Base-by-base conservation (phyloP, 2,888 invertebrate genomes). In the Ichneumoninae sp. region DNA sequence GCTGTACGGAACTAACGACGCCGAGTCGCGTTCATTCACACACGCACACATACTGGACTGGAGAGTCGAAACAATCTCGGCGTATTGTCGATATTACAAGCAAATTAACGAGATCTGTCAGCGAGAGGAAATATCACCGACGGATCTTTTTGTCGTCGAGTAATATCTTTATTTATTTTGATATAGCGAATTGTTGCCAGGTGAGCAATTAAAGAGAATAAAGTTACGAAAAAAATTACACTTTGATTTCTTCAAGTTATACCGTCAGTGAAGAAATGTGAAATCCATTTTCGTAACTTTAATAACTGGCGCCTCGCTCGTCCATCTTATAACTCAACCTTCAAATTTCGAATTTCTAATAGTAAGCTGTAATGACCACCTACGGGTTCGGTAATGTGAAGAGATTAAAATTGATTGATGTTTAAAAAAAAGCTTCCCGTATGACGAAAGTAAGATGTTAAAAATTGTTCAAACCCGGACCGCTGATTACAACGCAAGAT, bases 201-300 rank as follows among this genome's bases (percentile, higher is more conserved):
- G 44, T 3, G 44, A 13, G 13, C 10, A 44, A 44, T 3, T 13
- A 44, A 44, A 13, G 13, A 10, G 44, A 44, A 13, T 10, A 44
- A 44, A 44, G 2, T 44, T 13, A 13, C 10, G 44, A 13, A 44
- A 44, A 13, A 44, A 69, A 33, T 33, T 54, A 30, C n/a, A 60
- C 69, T 33, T 33, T 30, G 60, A 36, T 78, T 78, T 50, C 63
- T 69, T 69, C 69, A 47, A 68, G 33, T 78, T 69, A 78, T 69
- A 19, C 33, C 19, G 13, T 69, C 30, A 60, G 19, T 47, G 69
- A 33, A 60, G 33, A 78, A 36, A 33, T 44, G 33, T 60, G 40
- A 69, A 54, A 69, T 60, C 22, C 57, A 57, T 47, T 33, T 57
- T 7, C 57, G 50, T 57, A 19, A 60, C 10, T 60, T 69, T 47